phyloP scores from a whole-genome alignment of 2,113 vertebrate species.

The Rana temporaria region DNA sequence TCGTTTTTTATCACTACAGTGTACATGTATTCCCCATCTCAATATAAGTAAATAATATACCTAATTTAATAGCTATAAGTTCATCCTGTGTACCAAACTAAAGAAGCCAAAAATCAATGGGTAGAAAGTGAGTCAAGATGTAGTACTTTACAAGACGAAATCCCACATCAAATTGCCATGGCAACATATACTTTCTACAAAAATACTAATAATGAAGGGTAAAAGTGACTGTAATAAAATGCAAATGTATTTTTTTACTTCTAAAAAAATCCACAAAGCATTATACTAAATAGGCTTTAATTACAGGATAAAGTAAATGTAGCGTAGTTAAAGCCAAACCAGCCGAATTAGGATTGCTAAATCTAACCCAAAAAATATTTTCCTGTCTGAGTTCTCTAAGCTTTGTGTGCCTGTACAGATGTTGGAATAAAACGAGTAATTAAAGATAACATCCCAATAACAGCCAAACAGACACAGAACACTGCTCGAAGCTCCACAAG shows the following conservation, averaged over 20 bases:
- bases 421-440: too few species aligned
- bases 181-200: slow-evolving; percentile 4
- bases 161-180: neutral
- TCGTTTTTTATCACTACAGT: too few species aligned
- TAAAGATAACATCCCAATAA: too few species aligned
- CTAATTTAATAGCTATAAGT: neutral
- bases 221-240: slow-evolving; percentile 1
- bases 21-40: too few species aligned
- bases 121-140: neutral
- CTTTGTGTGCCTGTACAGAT: too few species aligned
- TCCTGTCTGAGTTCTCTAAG: too few species aligned
- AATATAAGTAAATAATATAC: neutral
- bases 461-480: too few species aligned
- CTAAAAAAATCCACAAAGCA: neutral
- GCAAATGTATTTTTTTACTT: neutral
- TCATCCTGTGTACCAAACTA: neutral
- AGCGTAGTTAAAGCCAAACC: too few species aligned
- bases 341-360: too few species aligned
- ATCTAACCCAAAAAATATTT: too few species aligned
- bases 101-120: slow-evolving; percentile 3
- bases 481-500: too few species aligned
- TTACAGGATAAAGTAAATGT: neutral
- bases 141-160: slow-evolving; percentile 13
- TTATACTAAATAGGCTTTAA: neutral
- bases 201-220: slow-evolving; percentile 27